Percentiles rank a stretch among this genome's conserved stretches.
phyloP scores from a whole-genome alignment of 2,888 invertebrate genomes.

The Aricia artaxerxes region DNA sequence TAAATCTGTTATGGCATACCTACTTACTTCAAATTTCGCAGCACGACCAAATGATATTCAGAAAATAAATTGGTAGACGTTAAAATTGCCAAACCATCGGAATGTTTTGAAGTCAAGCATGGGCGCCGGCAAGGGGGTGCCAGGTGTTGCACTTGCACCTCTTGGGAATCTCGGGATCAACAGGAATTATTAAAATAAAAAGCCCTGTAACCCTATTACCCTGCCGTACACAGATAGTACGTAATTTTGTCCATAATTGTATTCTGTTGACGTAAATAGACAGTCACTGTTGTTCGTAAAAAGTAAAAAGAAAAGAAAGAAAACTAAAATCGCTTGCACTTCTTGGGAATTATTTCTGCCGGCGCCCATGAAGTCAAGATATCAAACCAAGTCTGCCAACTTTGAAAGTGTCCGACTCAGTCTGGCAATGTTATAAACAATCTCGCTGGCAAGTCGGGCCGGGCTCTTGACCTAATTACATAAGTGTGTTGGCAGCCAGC shows the following conservation, averaged over 20 bases:
- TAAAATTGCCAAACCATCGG: background rate
- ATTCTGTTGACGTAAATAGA: too few species aligned
- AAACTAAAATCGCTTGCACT: too few species aligned
- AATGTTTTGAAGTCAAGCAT: background rate
- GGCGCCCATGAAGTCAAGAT: background rate
- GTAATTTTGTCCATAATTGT: too few species aligned
- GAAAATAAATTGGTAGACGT: background rate
- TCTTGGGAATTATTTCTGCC: too few species aligned
- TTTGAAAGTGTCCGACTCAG: background rate
- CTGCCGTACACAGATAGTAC: too few species aligned
- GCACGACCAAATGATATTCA: background rate
- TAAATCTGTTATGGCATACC: background rate
- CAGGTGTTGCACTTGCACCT: too few species aligned
- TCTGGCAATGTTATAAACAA: constrained; percentile 29
- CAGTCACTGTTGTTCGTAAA: too few species aligned
- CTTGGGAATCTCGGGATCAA: too few species aligned
- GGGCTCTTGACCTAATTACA: background rate
- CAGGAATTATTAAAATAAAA: too few species aligned
- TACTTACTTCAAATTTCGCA: background rate
- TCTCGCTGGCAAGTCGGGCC: background rate
- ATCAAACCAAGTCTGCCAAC: background rate
- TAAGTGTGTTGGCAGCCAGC: constrained; percentile 45
- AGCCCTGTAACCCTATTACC: too few species aligned
- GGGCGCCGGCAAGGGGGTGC: too few species aligned
- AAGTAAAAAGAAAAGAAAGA: too few species aligned